These are phyloP conservation scores for Pandemis cinnamomeana DNA, from an alignment of 2,888 invertebrate species.

Conservation along the genomic window DNA sequence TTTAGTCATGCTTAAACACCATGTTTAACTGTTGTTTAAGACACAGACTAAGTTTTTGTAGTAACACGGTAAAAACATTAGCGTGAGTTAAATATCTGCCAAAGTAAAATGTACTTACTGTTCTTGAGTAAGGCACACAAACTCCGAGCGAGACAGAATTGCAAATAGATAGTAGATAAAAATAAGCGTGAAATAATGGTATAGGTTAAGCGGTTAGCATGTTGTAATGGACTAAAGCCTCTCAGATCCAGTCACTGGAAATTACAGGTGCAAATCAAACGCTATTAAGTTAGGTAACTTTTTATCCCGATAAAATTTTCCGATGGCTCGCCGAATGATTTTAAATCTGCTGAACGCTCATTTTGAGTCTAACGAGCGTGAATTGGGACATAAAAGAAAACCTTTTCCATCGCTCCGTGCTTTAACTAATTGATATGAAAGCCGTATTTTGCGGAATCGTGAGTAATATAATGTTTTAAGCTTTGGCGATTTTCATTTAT, in stretches of 20 bases:
- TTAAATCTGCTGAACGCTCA: slow-evolving; percentile 56
- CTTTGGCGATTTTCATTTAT: too few relatives aligned
- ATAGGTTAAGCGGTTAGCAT: neutral
- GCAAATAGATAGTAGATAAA: too few relatives aligned
- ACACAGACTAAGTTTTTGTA: too few relatives aligned
- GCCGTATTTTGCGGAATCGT: slow-evolving; percentile 24
- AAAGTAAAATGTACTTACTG: neutral
- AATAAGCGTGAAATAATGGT: too few relatives aligned
- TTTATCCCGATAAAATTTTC: slow-evolving; percentile 30
- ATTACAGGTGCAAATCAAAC: slow-evolving; percentile 30
- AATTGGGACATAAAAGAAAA: slow-evolving; percentile 50
- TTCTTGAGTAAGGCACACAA: too few relatives aligned
- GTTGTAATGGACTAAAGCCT: neutral
- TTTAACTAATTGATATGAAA: slow-evolving; percentile 49
- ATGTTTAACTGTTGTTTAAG: too few relatives aligned
- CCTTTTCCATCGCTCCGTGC: slow-evolving; percentile 54
- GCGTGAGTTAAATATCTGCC: neutral
- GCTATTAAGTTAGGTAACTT: slow-evolving; percentile 35
- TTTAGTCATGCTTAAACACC: too few relatives aligned
- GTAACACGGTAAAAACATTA: too few relatives aligned
- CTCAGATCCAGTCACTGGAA: slow-evolving; percentile 16
- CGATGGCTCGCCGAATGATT: slow-evolving; percentile 47
- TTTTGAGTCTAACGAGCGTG: slow-evolving; percentile 50
- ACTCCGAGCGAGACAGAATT: too few relatives aligned
- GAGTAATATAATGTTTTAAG: neutral